Evolutionary conservation across 2,888 invertebrate genomes (phyloP), one percentile per base, ranked within the genome.

Genomic region (Dynastes hyllus): DNA sequence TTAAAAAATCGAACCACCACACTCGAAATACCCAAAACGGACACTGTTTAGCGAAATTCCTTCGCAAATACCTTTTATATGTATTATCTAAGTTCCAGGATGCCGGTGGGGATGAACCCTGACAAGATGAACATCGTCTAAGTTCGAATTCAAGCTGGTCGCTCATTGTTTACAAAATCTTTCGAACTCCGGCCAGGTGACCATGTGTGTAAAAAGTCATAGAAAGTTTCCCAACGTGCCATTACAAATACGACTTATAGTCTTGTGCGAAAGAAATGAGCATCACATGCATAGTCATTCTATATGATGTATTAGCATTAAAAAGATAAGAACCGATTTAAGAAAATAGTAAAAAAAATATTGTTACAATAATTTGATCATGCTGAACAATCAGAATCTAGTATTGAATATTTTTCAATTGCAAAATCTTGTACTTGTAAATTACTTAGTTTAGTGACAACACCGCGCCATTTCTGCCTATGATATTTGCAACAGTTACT

Each of bases 141-240:
- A 61, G 16, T 9, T 45, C 13, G 45, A 27, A 81, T 84, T 86
- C n/a, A 9, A 66, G 84, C 85, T 85, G 83, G 83, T 84, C 83
- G 82, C 81, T 81, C 83, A 86, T 86, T 86, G 86, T 86, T 80
- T 86, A 84, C 85, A 84, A 81, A 83, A 84, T 83, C 84, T 82
- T 22, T 84, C 82, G 80, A 83, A 83, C 84, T 83, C 82, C 82
- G 16, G 8, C 82, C 81, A 80, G 81, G 82, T 75, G 79, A 78
- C 78, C 82, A 73, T 79, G 80, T 79, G 71, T 80, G 55, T 58
- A 58, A 79, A 79, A 77, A 29, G 50, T 58, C 53, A 76, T 78
- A 69, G 53, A 70, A 80, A 75, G 51, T 51, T 78, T 76, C 78
- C 78, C 69, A 78, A 82, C 73, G 58, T 11, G 3, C 50, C n/a